These are phyloP conservation scores for Caracal caracal DNA, from an alignment of 2,113 vertebrate genomes.

Conservation along the genomic window DNA sequence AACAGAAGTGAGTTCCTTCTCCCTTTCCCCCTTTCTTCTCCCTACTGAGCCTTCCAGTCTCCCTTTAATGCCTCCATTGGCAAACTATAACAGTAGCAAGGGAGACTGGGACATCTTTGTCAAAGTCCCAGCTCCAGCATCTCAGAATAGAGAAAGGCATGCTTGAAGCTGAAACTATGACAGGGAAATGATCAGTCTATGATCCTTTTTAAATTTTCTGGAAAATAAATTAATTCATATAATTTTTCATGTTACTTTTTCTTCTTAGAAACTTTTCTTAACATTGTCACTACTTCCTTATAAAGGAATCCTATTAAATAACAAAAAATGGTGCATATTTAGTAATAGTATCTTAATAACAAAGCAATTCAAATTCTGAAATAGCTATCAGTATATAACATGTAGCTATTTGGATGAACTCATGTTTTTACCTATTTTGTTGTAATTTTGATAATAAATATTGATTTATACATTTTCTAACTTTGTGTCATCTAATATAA, in stretches of 20 bases:
- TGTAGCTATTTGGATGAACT: not conserved
- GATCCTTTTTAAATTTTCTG: not conserved
- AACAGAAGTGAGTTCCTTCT: not conserved
- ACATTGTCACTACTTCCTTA: not conserved
- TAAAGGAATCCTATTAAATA: not conserved
- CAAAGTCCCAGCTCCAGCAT: not conserved
- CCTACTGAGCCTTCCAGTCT: not conserved
- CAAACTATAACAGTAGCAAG: not conserved
- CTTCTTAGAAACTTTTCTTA: not conserved
- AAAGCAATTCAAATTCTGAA: constrained; percentile 17
- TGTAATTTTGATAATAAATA: not conserved
- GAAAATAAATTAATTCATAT: not conserved
- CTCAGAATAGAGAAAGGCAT: not conserved
- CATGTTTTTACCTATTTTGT: not conserved
- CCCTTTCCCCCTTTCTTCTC: not conserved
- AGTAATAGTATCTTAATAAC: not conserved
- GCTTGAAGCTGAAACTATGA: not conserved
- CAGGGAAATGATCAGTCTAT: not conserved
- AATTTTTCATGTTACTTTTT: not conserved
- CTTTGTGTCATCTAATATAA: not conserved
- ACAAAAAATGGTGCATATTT: not conserved
- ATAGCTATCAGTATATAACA: not conserved
- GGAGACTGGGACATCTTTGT: not conserved
- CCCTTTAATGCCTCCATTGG: not conserved
- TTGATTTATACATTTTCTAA: not conserved